Percentiles rank a stretch among this genome's conserved stretches.
Conservation (phyloP, 2,113 vertebrate species). For the Cyprinodon variegatus region DNA sequence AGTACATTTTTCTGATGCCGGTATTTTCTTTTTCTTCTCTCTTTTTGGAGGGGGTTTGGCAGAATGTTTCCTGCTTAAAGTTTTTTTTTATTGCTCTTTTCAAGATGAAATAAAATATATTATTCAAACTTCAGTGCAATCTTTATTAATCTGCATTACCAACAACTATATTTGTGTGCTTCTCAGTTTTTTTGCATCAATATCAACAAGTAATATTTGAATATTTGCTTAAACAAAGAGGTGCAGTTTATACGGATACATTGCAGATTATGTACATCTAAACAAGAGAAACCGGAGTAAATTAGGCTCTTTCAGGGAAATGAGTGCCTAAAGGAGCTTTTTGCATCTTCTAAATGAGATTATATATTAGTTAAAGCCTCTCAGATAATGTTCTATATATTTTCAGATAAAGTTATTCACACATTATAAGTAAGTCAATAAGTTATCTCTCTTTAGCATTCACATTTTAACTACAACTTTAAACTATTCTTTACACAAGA, state of each 20-base stretch:
- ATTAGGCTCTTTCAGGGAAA: constrained; percentile 9
- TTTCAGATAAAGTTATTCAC: constrained; percentile 15
- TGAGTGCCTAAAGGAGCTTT: neutral
- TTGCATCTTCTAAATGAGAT: neutral
- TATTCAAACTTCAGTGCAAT: constrained; percentile 5
- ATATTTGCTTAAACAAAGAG: constrained; percentile 25
- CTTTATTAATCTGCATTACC: neutral
- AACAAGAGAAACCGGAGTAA: constrained; percentile 9
- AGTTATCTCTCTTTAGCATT: neutral
- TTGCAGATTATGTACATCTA: constrained; percentile 46
- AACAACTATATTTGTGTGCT: neutral
- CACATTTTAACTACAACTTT: constrained; percentile 15
- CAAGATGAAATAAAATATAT: constrained; percentile 20
- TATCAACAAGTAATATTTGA: neutral
- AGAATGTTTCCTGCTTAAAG: constrained; percentile 20
- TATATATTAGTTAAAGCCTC: neutral
- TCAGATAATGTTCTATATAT: neutral
- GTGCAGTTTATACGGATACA: neutral
- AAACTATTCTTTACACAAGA: constrained; percentile 1
- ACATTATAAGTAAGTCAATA: neutral
- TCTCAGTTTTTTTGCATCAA: constrained; percentile 9
- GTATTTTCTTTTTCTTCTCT: constrained; percentile 10
- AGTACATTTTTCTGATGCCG: constrained; percentile 34
- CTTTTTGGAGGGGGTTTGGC: neutral
- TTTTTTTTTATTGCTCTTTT: constrained; percentile 30